Base-by-base conservation (phyloP, 2,113 vertebrate genomes). In the Megaleporinus macrocephalus region DNA sequence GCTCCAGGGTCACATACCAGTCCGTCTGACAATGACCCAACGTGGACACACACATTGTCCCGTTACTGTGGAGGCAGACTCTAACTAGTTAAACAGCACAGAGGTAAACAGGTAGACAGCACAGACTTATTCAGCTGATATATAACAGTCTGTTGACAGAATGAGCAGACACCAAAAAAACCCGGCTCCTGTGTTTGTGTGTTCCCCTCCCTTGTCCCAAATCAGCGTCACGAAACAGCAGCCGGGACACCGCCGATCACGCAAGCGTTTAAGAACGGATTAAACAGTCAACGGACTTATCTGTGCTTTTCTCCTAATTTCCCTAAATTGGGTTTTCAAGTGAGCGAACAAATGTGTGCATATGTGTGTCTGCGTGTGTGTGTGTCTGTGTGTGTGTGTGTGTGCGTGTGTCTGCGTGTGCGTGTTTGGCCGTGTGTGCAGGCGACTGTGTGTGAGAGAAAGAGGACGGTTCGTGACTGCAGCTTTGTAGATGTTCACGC, bases 401-500 rank as follows among this genome's bases (percentile, higher is more conserved):
- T 73, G 75, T 84, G 84, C 55, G 24, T 84, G 85, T 86, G 72
- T 87, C 68, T 80, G 69, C 77, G 71, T 73, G 73, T 84, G 84
- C 57, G 24, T 84, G 85, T 86, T 82, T 30, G 88, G 16, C 63
- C 70, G 80, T 73, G 73, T 71, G 69, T 86, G 75, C 27, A 47
- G 29, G n/a, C 29, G 33, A 55, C 47, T 26, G 65, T 49, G 70
- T 41, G 74, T 62, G 85, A 27, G 84, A 88, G 80, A 49, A 79
- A 87, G 84, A 87, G 76, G 20, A 80, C 15, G 72, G 84, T 94
- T 92, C 87, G 89, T 94, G 94, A 92, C 90, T 91, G 88, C 66
- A 78, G 88, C 91, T 90, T 90, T 91, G 92, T 92, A 90, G 90
- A 90, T 90, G 91, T 92, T 90, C 83, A 86, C 33, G 29, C 88